A percentile compares a stretch with the other conserved stretches of the same genome.
These are phyloP conservation scores for Selene dorsalis DNA, from an alignment of 2,797 vertebrate species.

Conservation along the genomic window DNA sequence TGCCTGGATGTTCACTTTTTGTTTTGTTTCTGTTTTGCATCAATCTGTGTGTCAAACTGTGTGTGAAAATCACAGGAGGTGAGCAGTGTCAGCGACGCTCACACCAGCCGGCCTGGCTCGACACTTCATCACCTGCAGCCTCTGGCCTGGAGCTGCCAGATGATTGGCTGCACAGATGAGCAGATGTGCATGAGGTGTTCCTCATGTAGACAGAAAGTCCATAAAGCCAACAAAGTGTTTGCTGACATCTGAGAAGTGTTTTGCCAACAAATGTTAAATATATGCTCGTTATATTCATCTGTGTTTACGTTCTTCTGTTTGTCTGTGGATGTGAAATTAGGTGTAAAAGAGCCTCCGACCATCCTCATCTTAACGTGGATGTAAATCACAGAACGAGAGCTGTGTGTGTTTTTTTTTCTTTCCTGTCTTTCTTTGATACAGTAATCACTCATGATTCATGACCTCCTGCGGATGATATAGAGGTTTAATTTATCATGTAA, in stretches of 20 bases:
- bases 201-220: neutral
- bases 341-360: neutral
- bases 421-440: neutral
- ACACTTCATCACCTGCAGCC: neutral
- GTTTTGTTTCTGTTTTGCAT: neutral
- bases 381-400: neutral
- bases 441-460: constrained; percentile 18
- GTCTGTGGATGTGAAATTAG: neutral
- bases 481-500: constrained; percentile 45
- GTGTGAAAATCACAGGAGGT: neutral
- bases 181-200: neutral
- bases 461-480: constrained; percentile 23
- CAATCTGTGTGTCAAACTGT: neutral
- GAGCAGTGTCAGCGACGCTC: neutral
- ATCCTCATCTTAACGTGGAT: too few species aligned
- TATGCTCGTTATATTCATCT: neutral
- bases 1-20: neutral
- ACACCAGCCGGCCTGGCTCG: neutral
- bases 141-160: neutral
- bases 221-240: neutral
- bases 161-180: too few species aligned
- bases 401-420: neutral
- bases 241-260: neutral
- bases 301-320: neutral
- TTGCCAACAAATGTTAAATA: neutral